These are phyloP conservation scores for Gnathonemus echidnorhynchus DNA, from an alignment of 2,113 vertebrate genomes.

Conservation along the genomic window DNA sequence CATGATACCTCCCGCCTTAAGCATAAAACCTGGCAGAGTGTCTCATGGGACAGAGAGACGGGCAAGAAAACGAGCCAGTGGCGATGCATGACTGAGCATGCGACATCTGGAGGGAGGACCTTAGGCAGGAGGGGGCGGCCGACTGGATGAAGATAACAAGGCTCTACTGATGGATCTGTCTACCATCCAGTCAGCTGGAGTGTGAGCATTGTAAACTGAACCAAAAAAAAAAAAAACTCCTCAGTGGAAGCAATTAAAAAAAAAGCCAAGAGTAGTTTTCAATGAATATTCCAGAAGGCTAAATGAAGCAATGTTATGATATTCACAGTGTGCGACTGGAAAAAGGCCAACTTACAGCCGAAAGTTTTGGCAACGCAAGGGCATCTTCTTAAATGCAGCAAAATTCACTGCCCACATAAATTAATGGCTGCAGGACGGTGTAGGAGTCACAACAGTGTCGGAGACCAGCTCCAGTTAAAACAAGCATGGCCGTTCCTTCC, in stretches of 20 bases:
- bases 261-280: neutral
- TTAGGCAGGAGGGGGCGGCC: neutral
- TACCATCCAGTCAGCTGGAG: neutral
- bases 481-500: neutral
- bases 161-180: neutral
- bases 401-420: neutral
- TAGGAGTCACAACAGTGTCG: neutral
- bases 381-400: neutral
- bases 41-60: neutral
- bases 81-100: neutral
- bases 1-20: neutral
- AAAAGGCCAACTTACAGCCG: neutral
- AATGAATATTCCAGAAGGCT: neutral
- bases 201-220: neutral
- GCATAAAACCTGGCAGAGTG: neutral
- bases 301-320: neutral
- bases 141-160: neutral
- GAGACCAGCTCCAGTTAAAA: neutral
- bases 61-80: neutral
- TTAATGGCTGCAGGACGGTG: neutral
- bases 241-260: neutral
- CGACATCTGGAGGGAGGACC: neutral
- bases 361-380: neutral
- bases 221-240: neutral
- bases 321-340: neutral